A percentile compares a stretch with the other conserved stretches of the same genome.
These are phyloP conservation scores for Anoura caudifer DNA, from an alignment of 2,113 vertebrate genomes.

Conservation along the genomic window DNA sequence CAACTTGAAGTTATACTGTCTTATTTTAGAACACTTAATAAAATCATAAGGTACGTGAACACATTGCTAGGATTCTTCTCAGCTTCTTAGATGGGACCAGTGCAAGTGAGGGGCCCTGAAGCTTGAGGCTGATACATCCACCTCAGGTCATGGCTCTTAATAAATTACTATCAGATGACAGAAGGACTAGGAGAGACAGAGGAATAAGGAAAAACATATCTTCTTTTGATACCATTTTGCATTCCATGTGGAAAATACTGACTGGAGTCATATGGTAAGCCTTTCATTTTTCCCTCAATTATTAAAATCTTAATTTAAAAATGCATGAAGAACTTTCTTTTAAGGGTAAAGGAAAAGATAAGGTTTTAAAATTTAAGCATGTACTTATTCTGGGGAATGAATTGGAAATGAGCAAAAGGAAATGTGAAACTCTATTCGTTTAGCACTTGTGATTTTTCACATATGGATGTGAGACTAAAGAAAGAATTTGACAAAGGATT, in stretches of 20 bases:
- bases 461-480: neutral
- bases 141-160: neutral
- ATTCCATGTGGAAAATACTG: constrained; percentile 9
- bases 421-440: constrained; percentile 15
- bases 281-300: constrained; percentile 61
- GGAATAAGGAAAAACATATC: neutral
- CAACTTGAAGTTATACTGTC: neutral
- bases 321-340: constrained; percentile 61
- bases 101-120: neutral
- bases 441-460: constrained; percentile 13
- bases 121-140: neutral
- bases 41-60: neutral
- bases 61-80: neutral
- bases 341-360: constrained; percentile 45
- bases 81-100: neutral
- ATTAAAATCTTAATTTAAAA: constrained; percentile 66
- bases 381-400: constrained; percentile 44
- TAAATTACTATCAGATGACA: neutral
- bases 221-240: neutral
- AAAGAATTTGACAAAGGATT: constrained; percentile 30
- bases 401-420: constrained; percentile 55
- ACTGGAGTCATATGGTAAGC: neutral
- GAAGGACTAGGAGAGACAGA: neutral
- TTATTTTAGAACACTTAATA: neutral
- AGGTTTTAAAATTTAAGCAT: constrained; percentile 62